phyloP scores from a whole-genome alignment of 2,797 vertebrate genomes.

The Morelia viridis region DNA sequence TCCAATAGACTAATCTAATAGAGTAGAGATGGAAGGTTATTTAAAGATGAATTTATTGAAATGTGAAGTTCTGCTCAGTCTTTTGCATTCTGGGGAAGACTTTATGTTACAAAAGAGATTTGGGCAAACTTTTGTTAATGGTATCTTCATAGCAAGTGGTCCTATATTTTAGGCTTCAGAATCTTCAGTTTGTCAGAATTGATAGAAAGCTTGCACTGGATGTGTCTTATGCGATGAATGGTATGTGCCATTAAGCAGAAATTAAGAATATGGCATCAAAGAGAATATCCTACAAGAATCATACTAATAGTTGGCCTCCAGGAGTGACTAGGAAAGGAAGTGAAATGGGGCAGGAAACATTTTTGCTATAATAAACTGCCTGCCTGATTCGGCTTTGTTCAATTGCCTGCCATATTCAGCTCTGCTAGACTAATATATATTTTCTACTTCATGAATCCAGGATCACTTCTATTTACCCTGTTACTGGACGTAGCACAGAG shows the following conservation, averaged over 20 bases:
- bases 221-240: neutral
- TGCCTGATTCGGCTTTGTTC: neutral
- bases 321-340: neutral
- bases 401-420: neutral
- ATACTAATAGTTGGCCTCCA: neutral
- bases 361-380: neutral
- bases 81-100: neutral
- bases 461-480: constrained; percentile 1
- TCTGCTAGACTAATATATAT: constrained; percentile 3
- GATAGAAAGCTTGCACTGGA: neutral
- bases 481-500: neutral
- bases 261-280: neutral
- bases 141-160: neutral
- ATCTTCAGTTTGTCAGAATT: neutral
- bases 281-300: neutral
- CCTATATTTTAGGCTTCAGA: neutral
- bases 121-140: neutral
- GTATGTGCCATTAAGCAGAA: neutral
- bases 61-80: neutral
- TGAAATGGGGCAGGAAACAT: neutral
- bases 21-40: neutral
- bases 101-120: neutral
- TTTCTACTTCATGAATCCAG: constrained; percentile 1
- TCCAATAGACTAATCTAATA: no score
- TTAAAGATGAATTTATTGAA: neutral